phyloP scores from a whole-genome alignment of 2,797 vertebrate genomes.

The Clarias pachynema region DNA sequence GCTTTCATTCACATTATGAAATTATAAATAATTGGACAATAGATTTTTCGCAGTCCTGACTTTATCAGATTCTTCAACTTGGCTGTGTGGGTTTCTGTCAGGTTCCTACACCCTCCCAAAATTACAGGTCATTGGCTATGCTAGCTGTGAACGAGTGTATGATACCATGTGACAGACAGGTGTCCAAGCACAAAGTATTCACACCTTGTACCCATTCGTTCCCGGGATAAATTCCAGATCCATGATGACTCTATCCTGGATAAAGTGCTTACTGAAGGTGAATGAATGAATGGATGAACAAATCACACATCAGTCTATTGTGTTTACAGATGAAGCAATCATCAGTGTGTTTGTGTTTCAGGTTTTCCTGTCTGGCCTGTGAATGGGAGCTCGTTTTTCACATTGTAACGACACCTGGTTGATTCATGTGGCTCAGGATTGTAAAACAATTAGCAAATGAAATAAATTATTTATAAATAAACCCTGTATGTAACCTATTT shows the following conservation, averaged over 20 bases:
- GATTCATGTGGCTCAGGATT: not conserved
- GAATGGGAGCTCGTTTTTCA: not conserved
- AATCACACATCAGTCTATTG: not conserved
- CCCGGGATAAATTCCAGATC: not conserved
- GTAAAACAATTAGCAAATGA: not conserved
- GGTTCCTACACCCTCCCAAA: not conserved
- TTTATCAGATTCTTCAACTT: not conserved
- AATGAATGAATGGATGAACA: not conserved
- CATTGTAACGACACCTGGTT: not conserved
- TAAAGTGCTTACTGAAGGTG: constrained; percentile 14
- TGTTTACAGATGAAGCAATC: not conserved
- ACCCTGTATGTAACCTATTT: not conserved
- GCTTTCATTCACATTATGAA: not conserved
- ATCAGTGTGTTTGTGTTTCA: not conserved
- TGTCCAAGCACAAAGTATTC: no score
- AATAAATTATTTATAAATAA: not conserved
- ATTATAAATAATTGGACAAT: constrained; percentile 43
- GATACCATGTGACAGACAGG: not conserved
- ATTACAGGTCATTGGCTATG: not conserved
- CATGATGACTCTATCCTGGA: not conserved
- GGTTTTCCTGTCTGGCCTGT: not conserved
- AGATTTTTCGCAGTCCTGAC: not conserved
- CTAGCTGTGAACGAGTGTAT: not conserved
- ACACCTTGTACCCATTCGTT: not conserved
- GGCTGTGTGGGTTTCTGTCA: not conserved